A percentile compares a stretch with the other conserved stretches of the same genome.
These are phyloP conservation scores for Himalopsyche japonica DNA, from an alignment of 2,888 invertebrate species.

Conservation along the genomic window DNA sequence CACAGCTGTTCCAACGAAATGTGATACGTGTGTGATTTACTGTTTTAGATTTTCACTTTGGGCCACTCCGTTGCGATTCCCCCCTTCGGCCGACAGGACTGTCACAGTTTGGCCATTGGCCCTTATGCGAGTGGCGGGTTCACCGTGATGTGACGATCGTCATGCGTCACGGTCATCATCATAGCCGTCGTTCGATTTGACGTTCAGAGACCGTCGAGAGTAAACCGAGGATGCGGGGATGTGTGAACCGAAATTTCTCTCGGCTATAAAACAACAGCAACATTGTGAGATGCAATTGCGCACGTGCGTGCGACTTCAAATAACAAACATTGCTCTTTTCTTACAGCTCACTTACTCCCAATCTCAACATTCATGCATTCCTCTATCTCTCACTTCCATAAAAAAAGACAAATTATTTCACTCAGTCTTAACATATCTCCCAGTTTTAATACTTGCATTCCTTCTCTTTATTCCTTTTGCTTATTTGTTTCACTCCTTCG, in stretches of 20 bases:
- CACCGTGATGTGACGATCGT: neutral
- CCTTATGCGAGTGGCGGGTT: neutral
- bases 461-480: no score
- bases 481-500: no score
- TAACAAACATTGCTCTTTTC: neutral
- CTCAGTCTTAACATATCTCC: no score
- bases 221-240: neutral
- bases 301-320: neutral
- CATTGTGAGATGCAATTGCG: neutral
- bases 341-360: neutral
- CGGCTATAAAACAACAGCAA: slow-evolving; percentile 51
- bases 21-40: neutral
- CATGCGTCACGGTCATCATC: neutral
- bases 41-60: neutral
- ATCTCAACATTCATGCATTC: neutral
- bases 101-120: neutral
- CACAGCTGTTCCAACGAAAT: neutral
- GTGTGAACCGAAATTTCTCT: slow-evolving; percentile 40
- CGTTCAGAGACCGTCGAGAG: neutral
- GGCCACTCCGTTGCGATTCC: neutral
- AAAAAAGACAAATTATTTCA: no score
- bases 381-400: no score
- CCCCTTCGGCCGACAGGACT: neutral
- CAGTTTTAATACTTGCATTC: no score
- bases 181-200: neutral